Conservation (phyloP, 2,113 vertebrate species). For the Natator depressus region DNA sequence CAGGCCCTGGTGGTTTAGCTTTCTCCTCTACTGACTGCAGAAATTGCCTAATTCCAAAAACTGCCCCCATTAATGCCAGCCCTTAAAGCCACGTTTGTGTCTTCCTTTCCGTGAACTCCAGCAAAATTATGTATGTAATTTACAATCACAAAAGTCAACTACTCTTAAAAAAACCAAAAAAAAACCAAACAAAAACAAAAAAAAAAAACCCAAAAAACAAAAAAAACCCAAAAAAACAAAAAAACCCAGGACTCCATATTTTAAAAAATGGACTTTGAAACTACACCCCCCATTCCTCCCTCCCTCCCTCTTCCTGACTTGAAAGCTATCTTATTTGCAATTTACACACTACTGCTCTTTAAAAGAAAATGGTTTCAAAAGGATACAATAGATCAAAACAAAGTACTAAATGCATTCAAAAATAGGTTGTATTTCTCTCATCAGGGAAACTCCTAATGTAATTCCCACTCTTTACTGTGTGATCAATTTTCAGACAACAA, state of each 20-base stretch:
- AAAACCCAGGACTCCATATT: neutral
- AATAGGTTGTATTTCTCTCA: rapidly evolving
- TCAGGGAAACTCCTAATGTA: constrained; percentile 22
- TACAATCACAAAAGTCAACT: constrained; percentile 6
- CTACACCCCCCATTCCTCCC: constrained; percentile 26
- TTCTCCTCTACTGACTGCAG: neutral
- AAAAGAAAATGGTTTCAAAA: constrained; percentile 20
- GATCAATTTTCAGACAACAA: rapidly evolving
- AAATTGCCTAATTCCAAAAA: neutral
- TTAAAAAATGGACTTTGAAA: neutral
- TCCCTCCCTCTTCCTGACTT: constrained; percentile 30
- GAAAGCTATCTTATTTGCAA: constrained; percentile 64
- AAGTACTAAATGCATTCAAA: neutral
- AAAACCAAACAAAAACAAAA: too few relatives aligned
- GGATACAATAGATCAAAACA: constrained; percentile 14
- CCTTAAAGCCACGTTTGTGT: neutral
- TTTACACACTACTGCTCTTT: constrained; percentile 36
- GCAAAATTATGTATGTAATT: constrained; percentile 7
- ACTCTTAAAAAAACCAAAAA: neutral
- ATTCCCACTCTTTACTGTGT: neutral
- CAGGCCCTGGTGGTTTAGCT: neutral
- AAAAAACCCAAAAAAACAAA: too few relatives aligned
- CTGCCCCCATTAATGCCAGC: neutral
- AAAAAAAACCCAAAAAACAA: neutral
- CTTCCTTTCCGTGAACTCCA: neutral